Base-by-base conservation (phyloP, 2,113 vertebrate genomes). In the Tylochromis polylepis region DNA sequence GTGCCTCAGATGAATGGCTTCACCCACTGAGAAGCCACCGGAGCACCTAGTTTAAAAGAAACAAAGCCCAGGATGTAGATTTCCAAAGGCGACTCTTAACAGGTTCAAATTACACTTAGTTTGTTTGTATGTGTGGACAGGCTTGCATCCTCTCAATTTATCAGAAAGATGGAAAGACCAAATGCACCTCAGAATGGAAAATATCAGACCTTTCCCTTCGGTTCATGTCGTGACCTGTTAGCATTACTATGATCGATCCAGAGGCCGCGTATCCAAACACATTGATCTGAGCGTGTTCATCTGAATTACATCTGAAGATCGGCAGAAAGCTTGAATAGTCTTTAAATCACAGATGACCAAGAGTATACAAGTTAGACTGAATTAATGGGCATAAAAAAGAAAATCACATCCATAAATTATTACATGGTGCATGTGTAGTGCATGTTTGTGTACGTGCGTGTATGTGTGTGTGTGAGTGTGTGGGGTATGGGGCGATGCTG, bases 351-450 rank as follows among this genome's bases (percentile, higher is more conserved):
- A 78, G 57, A 77, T 70, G 67, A 82, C 85, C 53, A n/a, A 43
- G 81, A 81, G 55, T 9, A 2, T 18, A 9, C 1, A 14, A 49
- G 60, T 55, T 36, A 70, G 59, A 29, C 7, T 38, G 79, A 89
- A 75, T 83, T 91, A 91, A 92, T 91, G 75, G 70, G 51, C 60
- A 56, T 6, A 53, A 87, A 84, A 93, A 91, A 79, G 82, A 46
- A 83, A 62, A 83, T 83, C 75, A 82, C 57, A 86, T 85, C 46
- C 83, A 88, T 94, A 93, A 94, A 91, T 83, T 59, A 95, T 88
- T 34, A 83, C 29, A 88, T 3, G 53, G 67, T n/a, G 67, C n/a
- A 14, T 79, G 81, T 81, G 87, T 49, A 83, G 57, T 77, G 82
- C 86, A 85, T 80, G 77, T 86, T 36, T 86, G 70, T 85, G 83